Evolutionary conservation across 2,113 vertebrate species (phyloP).

Genomic region (Mesocricetus auratus): DNA sequence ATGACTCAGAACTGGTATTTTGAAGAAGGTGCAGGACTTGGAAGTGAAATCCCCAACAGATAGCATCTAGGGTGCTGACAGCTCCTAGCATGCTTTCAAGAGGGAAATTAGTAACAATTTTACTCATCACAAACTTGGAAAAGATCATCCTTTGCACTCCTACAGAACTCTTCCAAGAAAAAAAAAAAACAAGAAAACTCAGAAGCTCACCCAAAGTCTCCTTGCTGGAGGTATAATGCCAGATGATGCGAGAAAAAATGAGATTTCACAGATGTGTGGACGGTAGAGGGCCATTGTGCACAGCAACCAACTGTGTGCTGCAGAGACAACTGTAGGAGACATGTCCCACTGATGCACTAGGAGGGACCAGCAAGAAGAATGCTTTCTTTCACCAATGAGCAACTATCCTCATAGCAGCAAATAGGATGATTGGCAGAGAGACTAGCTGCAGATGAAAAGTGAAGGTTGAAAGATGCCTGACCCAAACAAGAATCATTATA

Average conservation of each 20-base stretch:
- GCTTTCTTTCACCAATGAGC: not conserved
- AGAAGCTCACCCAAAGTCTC: not conserved
- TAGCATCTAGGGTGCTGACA: not conserved
- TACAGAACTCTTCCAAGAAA: not conserved
- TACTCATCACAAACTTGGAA: not conserved
- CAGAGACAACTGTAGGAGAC: not conserved
- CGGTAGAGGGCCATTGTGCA: not conserved
- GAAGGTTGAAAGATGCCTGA: not conserved
- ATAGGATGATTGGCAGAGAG: not conserved
- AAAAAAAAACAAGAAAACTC: not conserved
- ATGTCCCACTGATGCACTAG: not conserved
- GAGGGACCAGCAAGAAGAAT: not conserved
- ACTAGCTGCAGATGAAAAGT: not conserved
- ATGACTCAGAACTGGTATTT: not conserved
- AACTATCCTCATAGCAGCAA: not conserved
- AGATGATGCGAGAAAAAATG: not conserved
- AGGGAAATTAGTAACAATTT: not conserved
- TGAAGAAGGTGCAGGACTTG: not conserved
- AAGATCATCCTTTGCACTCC: not conserved
- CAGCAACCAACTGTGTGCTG: not conserved
- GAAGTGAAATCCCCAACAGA: not conserved
- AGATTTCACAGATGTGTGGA: not conserved
- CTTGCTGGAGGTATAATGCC: not conserved
- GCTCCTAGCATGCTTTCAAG: not conserved
- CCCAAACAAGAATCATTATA: not conserved